Evolutionary conservation across 2,888 invertebrate genomes (phyloP), one percentile per base, ranked within the genome.

Genomic region (Branchinecta sandiegonensis): DNA sequence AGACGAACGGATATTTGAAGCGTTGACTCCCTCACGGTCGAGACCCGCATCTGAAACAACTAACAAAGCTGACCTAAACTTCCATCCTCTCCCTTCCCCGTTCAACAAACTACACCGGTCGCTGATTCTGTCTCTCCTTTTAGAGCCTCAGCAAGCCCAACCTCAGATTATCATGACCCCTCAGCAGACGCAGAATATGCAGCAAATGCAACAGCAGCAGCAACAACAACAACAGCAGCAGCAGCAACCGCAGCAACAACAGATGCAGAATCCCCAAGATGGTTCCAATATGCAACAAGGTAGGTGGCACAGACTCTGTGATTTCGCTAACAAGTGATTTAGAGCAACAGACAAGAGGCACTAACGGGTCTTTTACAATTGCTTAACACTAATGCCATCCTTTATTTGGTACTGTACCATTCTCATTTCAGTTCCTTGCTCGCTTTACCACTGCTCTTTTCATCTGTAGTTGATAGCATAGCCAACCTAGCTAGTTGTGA

Each of bases 221-320:
- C 68, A 68, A 69, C 80, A 80, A 70, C 80, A 82, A 71, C 72
- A 80, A 66, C 79, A 80, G 72, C 79, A 79, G 47, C 81, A 81
- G 71, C 73, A 80, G 69, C 81, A 74, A 48, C 74, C 69, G 56
- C 69, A 70, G 66, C 70, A 68, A 17, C 71, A 68, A 64, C 69
- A 69, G 66, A 66, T 68, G 64, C 66, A 65, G 5, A 63, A n/a
- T 13, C 66, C 47, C 10, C 65, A 67, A 47, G 47, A 14, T 48
- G 11, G 37, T 1, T 8, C 17, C 1, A 69, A 66, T 4, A 56
- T 56, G 56, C 56, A 56, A 14, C 56, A 56, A 56, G 56, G 56
- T 56, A 56, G 37, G 37, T 37, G 6, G 4, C 37, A 5, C 37
- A 37, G 37, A 37, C 37, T 3, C 23, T 37, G 37, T 37, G 4